Percentiles rank a stretch among this genome's conserved stretches.
Conservation (phyloP, 37 sponge, comb jelly and placozoan genomes). For the Eunapius fragilis region DNA sequence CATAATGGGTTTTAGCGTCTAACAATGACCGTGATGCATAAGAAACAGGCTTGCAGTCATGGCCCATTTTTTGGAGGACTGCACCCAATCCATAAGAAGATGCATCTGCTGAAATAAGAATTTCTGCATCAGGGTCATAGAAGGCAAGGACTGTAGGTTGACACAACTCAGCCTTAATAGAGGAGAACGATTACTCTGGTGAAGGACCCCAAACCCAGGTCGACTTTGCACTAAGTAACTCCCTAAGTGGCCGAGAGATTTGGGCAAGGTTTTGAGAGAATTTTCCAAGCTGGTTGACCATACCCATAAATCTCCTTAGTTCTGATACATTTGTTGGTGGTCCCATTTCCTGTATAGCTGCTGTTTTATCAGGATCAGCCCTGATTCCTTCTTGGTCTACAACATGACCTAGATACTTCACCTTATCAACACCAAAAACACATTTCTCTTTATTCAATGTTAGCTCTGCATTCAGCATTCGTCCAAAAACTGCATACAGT, state of each 20-base stretch:
- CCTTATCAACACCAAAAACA: constrained; percentile 1
- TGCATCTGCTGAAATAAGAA: constrained; percentile 27
- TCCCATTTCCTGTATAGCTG: constrained; percentile 15
- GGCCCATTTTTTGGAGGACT: constrained; percentile 15
- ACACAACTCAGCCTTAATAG: constrained; percentile 27
- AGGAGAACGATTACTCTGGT: constrained; percentile 39
- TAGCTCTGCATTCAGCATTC: constrained; percentile 19
- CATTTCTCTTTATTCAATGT: constrained; percentile 41
- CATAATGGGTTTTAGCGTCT: constrained; percentile 17
- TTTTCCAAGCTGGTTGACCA: too few species aligned
- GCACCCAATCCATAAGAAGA: constrained; percentile 38
- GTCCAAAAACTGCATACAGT: constrained; percentile 12
- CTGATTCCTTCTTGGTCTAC: constrained; percentile 20
- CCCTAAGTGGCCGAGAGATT: constrained; percentile 37
- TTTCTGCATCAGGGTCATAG: constrained; percentile 27
- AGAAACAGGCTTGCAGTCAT: constrained; percentile 21
- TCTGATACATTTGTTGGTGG: too few species aligned
- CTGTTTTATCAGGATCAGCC: constrained; percentile 18
- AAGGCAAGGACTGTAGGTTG: constrained; percentile 44
- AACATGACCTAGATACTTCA: constrained; percentile 26
- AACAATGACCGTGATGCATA: constrained; percentile 26
- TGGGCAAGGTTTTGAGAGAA: constrained; percentile 26
- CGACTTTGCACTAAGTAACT: constrained; percentile 34
- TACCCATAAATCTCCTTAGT: too few species aligned
- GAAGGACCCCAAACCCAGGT: constrained; percentile 50